Evolutionary conservation across 2,888 invertebrate genomes (phyloP).

Genomic region (Caenorhabditis sp.): DNA sequence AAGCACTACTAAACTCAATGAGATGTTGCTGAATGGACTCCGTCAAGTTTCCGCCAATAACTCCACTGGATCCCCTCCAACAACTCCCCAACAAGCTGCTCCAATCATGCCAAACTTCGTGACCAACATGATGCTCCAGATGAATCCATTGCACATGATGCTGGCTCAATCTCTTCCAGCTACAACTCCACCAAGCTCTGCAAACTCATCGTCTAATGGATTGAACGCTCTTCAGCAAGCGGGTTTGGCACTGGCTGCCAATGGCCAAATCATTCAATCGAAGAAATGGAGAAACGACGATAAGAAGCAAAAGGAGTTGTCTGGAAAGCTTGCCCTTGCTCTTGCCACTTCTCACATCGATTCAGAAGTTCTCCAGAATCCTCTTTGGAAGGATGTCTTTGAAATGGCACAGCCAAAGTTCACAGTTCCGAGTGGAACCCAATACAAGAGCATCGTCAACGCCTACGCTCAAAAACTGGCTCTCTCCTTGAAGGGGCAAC

Average conservation of each 20-base stretch:
- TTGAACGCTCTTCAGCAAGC: constrained; percentile 67
- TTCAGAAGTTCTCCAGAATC: constrained; percentile 70
- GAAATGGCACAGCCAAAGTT: constrained; percentile 80
- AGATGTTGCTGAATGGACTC: constrained; percentile 43
- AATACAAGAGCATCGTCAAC: constrained; percentile 60
- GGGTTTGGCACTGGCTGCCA: constrained; percentile 64
- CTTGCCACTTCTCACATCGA: constrained; percentile 68
- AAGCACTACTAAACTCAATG: constrained; percentile 43
- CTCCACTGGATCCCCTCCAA: constrained; percentile 40
- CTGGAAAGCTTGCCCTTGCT: constrained; percentile 60
- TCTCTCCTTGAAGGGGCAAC: constrained; percentile 56
- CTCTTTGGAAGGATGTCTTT: constrained; percentile 76
- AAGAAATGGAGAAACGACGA: constrained; percentile 81
- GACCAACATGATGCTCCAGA: constrained; percentile 65
- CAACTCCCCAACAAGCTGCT: constrained; percentile 12
- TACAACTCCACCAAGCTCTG: constrained; percentile 7
- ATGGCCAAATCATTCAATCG: constrained; percentile 69
- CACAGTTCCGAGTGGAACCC: constrained; percentile 70
- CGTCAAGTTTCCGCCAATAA: constrained; percentile 48
- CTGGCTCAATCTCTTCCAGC: constrained; percentile 48
- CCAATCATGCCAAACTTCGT: constrained; percentile 59
- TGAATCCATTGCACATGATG: constrained; percentile 70
- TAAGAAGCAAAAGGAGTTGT: constrained; percentile 74
- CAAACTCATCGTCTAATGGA: constrained; percentile 26
- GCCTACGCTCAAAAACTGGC: constrained; percentile 53